Base-by-base conservation (phyloP, 2,888 invertebrate genomes). In the Hydrotaea cyrtoneurina region DNA sequence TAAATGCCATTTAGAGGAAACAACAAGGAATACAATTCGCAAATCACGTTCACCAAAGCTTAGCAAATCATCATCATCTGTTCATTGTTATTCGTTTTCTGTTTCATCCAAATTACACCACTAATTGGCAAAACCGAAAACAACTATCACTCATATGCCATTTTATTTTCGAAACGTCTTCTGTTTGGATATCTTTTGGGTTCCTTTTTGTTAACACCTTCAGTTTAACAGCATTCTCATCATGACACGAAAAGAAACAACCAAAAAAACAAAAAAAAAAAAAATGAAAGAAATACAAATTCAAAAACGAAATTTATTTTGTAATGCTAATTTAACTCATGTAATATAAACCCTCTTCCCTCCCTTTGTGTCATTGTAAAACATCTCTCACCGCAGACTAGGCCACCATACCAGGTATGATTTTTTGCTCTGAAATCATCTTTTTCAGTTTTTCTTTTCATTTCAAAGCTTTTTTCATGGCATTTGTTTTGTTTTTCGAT, bases 361-460 rank as follows among this genome's bases (percentile, higher is more conserved):
- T 79, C 76, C 85, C 81, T 59, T 78, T 84, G 81, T 84, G 81
- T 62, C 78, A 84, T 81, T 76, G 46, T 80, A 43, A 72, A 77
- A 80, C 85, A 82, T 82, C 85, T 77, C 78, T 81, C 81, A 81
- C 88, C 88, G 89, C 92, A 92, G 92, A 92, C 91, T 90, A 90
- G 89, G 91, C 90, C 90, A 89, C 91, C 91, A 88, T 89, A 90
- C 88, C 91, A 92, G 92, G 92, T 92, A 92, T 90, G 91, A 90
- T 86, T 87, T 81, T 83, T 43, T 79, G 74, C 64, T 64, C 55
- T 26, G 59, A 79, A 80, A 75, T 83, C 83, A 83, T 78, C 78
- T 80, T 82, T 17, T 77, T 78, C 55, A 57, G 69, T 82, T 78
- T 79, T 73, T 31, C 2, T 31, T 31, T 31, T 31, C 31, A 31